These are phyloP conservation scores for Manis javanica DNA, from an alignment of 2,797 vertebrate genomes.

Conservation along the genomic window DNA sequence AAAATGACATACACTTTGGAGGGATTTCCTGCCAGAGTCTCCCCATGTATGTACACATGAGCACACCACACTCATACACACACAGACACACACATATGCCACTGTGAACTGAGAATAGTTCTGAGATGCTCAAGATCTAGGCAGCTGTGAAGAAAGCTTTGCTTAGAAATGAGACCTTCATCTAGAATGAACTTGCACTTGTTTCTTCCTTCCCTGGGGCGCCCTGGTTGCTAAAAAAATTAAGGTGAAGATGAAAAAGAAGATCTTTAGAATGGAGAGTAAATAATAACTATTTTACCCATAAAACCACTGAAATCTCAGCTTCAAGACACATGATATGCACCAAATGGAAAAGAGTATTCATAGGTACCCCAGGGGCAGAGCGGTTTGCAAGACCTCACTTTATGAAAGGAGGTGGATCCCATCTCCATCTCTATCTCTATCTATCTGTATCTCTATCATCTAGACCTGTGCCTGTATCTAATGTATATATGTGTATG, in stretches of 20 bases:
- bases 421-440: not conserved
- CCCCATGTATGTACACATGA: not conserved
- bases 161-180: not conserved
- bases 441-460: not conserved
- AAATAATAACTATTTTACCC: not conserved
- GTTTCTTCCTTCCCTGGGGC: not conserved
- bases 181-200: not conserved
- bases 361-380: not conserved
- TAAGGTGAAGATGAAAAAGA: not conserved
- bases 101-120: not conserved
- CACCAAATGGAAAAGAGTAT: not conserved
- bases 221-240: not conserved
- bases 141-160: not conserved
- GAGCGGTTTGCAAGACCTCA: not conserved
- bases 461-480: not conserved
- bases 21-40: not conserved
- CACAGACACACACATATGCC: not conserved
- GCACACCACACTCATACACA: not conserved
- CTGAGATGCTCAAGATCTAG: not conserved
- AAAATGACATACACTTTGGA: conserved; percentile 7
- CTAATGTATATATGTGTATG: not conserved
- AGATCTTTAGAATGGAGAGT: not conserved
- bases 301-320: not conserved
- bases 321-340: not conserved
- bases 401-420: not conserved